Percentiles rank a stretch among this genome's conserved stretches.
phyloP scores from a whole-genome alignment of 1,140 invertebrate species.

The Tetramorium alpestre region DNA sequence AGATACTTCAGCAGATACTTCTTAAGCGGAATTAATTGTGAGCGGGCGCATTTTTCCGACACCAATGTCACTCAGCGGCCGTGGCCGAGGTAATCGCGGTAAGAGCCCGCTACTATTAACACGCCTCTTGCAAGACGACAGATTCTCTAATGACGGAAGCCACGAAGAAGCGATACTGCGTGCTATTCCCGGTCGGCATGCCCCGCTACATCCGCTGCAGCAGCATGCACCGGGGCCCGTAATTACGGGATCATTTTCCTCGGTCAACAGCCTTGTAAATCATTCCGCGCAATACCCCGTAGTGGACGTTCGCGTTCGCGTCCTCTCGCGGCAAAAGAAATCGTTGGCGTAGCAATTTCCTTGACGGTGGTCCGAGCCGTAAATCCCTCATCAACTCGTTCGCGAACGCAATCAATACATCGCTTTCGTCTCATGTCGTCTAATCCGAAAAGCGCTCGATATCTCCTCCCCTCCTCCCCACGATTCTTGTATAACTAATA shows the following conservation, averaged over 20 bases:
- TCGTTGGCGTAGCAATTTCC: slow-evolving; percentile 55
- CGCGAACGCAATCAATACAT: slow-evolving; percentile 9
- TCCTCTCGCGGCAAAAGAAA: slow-evolving; percentile 58
- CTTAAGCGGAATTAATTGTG: not conserved
- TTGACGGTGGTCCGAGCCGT: slow-evolving; percentile 44
- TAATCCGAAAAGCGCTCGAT: not conserved
- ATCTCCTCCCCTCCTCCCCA: not conserved
- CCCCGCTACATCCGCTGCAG: slow-evolving; percentile 68
- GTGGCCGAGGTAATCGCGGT: slow-evolving; percentile 28
- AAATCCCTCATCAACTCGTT: slow-evolving; percentile 51
- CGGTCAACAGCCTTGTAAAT: slow-evolving; percentile 75
- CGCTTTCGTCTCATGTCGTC: not conserved
- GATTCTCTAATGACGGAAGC: slow-evolving; percentile 66
- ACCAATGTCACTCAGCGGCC: slow-evolving; percentile 12
- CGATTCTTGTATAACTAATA: not conserved
- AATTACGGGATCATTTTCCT: slow-evolving; percentile 74
- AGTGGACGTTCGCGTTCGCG: slow-evolving; percentile 57
- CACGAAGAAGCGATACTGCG: slow-evolving; percentile 19
- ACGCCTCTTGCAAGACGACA: slow-evolving; percentile 44
- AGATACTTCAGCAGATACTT: not conserved
- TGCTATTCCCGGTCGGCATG: slow-evolving; percentile 23
- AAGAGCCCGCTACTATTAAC: slow-evolving; percentile 34
- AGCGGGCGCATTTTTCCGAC: slow-evolving; percentile 13
- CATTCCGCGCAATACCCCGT: slow-evolving; percentile 61
- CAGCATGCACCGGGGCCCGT: slow-evolving; percentile 59